phyloP scores from a whole-genome alignment of 2,888 invertebrate genomes.

The Mamestra brassicae region DNA sequence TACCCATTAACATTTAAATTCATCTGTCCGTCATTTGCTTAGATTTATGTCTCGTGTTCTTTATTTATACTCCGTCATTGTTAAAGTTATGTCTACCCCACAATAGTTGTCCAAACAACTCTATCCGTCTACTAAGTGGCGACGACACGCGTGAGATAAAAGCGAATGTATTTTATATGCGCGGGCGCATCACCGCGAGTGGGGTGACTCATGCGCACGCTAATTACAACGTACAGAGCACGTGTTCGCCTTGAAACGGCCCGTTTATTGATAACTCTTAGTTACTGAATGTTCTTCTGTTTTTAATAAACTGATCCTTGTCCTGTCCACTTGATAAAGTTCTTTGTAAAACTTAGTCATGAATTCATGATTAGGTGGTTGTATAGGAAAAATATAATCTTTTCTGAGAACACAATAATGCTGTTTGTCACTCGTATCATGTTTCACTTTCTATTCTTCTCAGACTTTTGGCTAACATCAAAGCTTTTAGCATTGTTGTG shows the following conservation, averaged over 20 bases:
- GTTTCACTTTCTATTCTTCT: conserved; percentile 48
- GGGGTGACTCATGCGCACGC: conserved; percentile 76
- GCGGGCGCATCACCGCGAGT: conserved; percentile 71
- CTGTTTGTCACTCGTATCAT: conserved; percentile 35
- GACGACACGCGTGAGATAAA: conserved; percentile 69
- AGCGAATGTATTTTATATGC: conserved; percentile 70
- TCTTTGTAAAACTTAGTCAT: conserved; percentile 32
- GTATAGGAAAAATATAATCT: conserved; percentile 14
- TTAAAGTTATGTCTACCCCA: conserved; percentile 47
- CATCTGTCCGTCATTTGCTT: conserved; percentile 5
- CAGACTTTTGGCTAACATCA: conserved; percentile 38
- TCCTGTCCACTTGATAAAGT: conserved; percentile 59
- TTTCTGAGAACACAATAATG: conserved; percentile 22
- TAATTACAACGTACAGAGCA: conserved; percentile 78
- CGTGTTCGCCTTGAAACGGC: conserved; percentile 80
- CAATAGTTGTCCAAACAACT: conserved; percentile 51
- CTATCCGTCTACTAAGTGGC: conserved; percentile 54
- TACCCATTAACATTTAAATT: conserved; percentile 20
- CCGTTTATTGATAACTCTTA: conserved; percentile 75
- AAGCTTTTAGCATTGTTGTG: conserved; percentile 57
- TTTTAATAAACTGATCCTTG: conserved; percentile 65
- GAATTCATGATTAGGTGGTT: conserved; percentile 11
- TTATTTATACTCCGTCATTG: conserved; percentile 44
- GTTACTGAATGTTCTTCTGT: conserved; percentile 74
- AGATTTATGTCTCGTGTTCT: conserved; percentile 26